Conservation (phyloP, 2,797 vertebrate genomes). For the Steatocranus sp. region DNA sequence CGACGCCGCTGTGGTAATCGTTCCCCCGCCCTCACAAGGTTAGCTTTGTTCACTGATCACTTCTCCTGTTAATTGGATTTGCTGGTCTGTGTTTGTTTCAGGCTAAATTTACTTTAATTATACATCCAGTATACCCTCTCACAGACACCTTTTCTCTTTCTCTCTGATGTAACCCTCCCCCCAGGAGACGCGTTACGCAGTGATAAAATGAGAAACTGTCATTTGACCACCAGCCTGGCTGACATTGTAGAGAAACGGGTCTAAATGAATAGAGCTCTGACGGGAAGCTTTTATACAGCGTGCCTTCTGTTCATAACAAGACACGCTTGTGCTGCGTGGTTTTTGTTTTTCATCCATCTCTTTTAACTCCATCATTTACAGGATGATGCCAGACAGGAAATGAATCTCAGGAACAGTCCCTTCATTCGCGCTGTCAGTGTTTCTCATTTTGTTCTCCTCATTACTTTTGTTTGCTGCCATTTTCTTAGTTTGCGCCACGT, state of each 20-base stretch:
- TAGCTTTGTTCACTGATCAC: not conserved
- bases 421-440: not conserved
- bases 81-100: not conserved
- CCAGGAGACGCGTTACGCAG: not conserved
- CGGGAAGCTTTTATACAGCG: not conserved
- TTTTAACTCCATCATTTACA: not conserved
- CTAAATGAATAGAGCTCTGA: not conserved
- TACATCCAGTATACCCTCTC: not conserved
- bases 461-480: not conserved
- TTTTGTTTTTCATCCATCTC: not conserved
- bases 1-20: not conserved
- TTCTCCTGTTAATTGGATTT: slow-evolving; percentile 28
- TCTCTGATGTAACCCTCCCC: not conserved
- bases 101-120: not conserved
- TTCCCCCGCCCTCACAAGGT: not conserved
- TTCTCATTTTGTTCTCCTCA: not conserved
- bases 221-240: not conserved
- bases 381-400: not conserved
- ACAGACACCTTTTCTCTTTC: not conserved
- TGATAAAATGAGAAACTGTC: not conserved
- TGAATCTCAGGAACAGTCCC: not conserved
- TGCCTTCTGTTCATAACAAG: not conserved
- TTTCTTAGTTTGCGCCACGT: not conserved
- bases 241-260: not conserved
- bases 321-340: not conserved